phyloP scores from a whole-genome alignment of 2,888 invertebrate genomes.

The Callinectes sapidus region DNA sequence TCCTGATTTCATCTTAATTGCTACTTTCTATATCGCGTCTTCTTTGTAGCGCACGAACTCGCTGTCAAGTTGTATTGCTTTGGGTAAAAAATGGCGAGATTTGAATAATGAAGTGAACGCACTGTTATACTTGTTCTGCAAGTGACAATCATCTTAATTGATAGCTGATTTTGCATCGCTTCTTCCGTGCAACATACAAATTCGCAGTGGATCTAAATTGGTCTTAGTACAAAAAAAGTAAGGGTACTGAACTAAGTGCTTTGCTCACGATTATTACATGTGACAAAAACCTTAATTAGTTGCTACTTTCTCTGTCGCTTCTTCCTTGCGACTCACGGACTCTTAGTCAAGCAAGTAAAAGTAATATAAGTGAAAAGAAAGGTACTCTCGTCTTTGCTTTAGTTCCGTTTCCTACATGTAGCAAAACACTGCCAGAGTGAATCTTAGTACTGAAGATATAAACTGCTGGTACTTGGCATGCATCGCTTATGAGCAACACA shows the following conservation, averaged over 20 bases:
- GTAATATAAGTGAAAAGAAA: no score
- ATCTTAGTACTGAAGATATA: neutral
- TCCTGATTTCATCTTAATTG: neutral
- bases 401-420: neutral
- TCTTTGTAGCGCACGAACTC: neutral
- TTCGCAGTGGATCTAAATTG: neutral
- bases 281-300: no score
- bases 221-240: neutral
- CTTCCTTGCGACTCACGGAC: no score
- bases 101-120: neutral
- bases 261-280: neutral
- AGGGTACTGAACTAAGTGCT: neutral
- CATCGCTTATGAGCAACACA: neutral
- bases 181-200: neutral
- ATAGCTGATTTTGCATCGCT: neutral
- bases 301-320: no score
- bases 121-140: neutral
- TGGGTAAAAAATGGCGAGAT: neutral
- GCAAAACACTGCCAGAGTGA: neutral
- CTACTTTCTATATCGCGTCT: neutral
- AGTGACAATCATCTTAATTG: no score
- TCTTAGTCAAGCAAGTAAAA: no score
- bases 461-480: neutral
- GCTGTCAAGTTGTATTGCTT: neutral
- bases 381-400: no score